Evolutionary conservation across 2,888 invertebrate genomes (phyloP), one percentile per base, ranked within the genome.

Genomic region (Tribolium freemani): DNA sequence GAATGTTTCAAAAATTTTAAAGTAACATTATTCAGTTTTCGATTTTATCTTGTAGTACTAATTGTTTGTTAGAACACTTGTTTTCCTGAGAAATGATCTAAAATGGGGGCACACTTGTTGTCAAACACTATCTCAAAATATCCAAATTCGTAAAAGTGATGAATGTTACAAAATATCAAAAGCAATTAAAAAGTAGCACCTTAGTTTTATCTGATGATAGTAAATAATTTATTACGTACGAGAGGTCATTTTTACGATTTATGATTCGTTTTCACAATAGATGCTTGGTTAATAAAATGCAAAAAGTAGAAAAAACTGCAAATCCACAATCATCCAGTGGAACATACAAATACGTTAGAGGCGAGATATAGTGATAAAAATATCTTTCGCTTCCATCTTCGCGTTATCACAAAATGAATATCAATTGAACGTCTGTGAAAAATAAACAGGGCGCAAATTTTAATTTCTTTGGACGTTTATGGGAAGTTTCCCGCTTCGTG

Each of bases 391-490:
- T 38, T 38, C 38, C 38, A 38, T 38, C 38, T 38, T 38, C 8
- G n/a, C 38, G 8, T 9, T 38, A 38, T 38, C 38, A 48, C 8
- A 48, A 48, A 48, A 11, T 16, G 48, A 48, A 11, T 48, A 13
- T 48, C 13, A 16, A 13, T 48, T 60, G 60, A 58, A 45, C 16
- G 21, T 21, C 44, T 45, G 16, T 31, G 45, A 21, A 44, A 60
- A 60, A 26, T 26, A 60, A 11, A 11, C 44, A 20, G n/a, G 10
- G 46, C 26, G 60, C 45, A 48, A 60, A 60, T 26, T 16, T 48
- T 60, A 46, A 48, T 60, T 60, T 60, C 60, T 45, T 60, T 31
- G 26, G 51, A 51, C 50, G 46, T 63, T 64, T 53, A 44, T 63
- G 64, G 38, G 16, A 54, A 54, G 53, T 53, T 64, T 53, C 54